phyloP scores from a whole-genome alignment of 2,113 vertebrate genomes.

The Naja naja region DNA sequence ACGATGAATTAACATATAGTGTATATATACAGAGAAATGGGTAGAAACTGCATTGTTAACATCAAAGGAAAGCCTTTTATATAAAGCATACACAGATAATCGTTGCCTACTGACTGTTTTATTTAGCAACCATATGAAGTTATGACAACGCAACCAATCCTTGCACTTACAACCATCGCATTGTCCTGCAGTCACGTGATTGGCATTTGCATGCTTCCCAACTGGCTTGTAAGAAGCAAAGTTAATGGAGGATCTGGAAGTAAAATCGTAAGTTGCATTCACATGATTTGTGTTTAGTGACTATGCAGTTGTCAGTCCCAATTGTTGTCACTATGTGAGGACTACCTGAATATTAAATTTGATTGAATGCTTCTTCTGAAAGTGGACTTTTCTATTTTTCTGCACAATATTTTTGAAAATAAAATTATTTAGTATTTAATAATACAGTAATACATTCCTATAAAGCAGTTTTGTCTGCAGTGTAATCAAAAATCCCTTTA shows the following conservation, averaged over 20 bases:
- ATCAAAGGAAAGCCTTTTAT: neutral
- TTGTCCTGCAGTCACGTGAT: neutral
- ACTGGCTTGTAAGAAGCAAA: neutral
- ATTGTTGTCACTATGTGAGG: neutral
- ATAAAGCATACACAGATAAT: neutral
- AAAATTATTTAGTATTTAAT: neutral
- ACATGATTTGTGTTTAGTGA: neutral
- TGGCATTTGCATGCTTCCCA: neutral
- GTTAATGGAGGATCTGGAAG: neutral
- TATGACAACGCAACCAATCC: neutral
- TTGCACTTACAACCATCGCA: neutral
- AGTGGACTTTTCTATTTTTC: neutral
- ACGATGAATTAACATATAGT: neutral
- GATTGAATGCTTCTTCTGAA: neutral
- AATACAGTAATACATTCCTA: neutral
- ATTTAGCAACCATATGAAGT: neutral
- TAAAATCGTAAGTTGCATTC: neutral
- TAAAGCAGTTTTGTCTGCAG: constrained; percentile 13
- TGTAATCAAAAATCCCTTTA: neutral
- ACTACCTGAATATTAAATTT: neutral
- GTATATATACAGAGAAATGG: neutral
- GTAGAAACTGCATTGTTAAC: neutral
- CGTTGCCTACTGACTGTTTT: neutral
- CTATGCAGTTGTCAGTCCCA: neutral
- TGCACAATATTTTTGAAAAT: neutral